Base-by-base conservation (phyloP, 2,797 vertebrate genomes). In the Phataginus tetradactyla region DNA sequence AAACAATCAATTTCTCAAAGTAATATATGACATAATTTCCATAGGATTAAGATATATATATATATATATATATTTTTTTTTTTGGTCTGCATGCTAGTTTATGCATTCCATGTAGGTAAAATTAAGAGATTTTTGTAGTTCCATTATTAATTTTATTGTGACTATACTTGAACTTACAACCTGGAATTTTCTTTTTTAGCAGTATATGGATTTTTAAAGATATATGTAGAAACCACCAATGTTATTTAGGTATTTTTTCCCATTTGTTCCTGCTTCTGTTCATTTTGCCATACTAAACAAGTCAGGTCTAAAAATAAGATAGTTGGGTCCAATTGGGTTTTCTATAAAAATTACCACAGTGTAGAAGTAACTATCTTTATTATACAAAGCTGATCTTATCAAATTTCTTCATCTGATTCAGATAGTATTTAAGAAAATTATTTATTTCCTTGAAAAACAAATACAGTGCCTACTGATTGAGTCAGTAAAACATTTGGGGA, bases 181-280 rank as follows among this genome's bases (percentile, higher is more conserved):
- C 32, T n/a, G 68, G 39, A 89, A 3, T 92, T 32, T 49, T 93
- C 81, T 25, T 59, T 94, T 95, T 96, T 95, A 91, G 92, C 90
- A 59, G 42, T 66, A 69, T 32, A n/a, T 53, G 89, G 57, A 59
- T 29, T 71, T n/a, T 81, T 90, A 75, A 94, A 96, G 18, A 39
- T 90, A 93, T 57, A 87, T 78, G 42, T 42, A 78, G 7, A 90
- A 91, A 93, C 88, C 51, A 66, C 29, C n/a, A 84, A 27, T 90
- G 34, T 92, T 92, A 45, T 77, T n/a, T 77, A 95, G 81, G 37
- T 42, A 4, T 14, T 59, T 6, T 91, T 91, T 57, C 3, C 5
- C 78, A 15, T 42, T 61, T 69, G 78, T 79, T 84, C 5, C 7
- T 92, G 5, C 51, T 94, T 89, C 29, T 72, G 25, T 45, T 69